Conservation (phyloP, 2,797 vertebrate species). For the Brachyalestes nurse region DNA sequence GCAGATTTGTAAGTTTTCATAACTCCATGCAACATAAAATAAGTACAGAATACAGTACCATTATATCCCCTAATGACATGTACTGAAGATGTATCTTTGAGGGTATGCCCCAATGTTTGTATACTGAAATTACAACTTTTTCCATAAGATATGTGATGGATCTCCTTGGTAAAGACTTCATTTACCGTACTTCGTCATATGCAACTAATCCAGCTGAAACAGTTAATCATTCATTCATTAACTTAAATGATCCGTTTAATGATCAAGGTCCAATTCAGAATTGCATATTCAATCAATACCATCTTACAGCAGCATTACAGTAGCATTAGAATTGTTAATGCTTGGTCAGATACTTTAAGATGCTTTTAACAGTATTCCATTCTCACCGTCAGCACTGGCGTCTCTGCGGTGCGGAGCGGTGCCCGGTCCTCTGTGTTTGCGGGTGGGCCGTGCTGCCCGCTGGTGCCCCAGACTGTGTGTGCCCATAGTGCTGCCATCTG, state of each 20-base stretch:
- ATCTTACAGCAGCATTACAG: background rate
- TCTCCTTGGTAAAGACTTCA: no score
- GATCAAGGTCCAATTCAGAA: background rate
- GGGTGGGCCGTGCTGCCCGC: slow-evolving; percentile 84
- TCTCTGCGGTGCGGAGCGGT: slow-evolving; percentile 91
- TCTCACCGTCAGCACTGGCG: slow-evolving; percentile 89
- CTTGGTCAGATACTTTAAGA: no score
- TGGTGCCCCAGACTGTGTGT: slow-evolving; percentile 92
- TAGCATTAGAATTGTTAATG: background rate
- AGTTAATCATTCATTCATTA: no score
- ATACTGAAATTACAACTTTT: no score
- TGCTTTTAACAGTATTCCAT: background rate
- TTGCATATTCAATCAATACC: background rate
- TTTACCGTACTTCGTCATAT: no score
- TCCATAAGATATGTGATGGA: no score
- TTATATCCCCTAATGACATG: no score
- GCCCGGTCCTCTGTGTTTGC: slow-evolving; percentile 92
- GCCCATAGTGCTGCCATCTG: slow-evolving; percentile 91
- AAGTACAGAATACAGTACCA: no score
- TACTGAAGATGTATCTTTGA: no score
- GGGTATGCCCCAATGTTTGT: no score
- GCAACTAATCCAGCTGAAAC: background rate
- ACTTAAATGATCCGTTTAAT: background rate
- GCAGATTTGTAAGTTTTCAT: no score
- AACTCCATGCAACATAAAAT: no score